A percentile compares a stretch with the other conserved stretches of the same genome.
These are phyloP conservation scores for Phania funesta DNA, from an alignment of 2,888 invertebrate species.

Conservation along the genomic window DNA sequence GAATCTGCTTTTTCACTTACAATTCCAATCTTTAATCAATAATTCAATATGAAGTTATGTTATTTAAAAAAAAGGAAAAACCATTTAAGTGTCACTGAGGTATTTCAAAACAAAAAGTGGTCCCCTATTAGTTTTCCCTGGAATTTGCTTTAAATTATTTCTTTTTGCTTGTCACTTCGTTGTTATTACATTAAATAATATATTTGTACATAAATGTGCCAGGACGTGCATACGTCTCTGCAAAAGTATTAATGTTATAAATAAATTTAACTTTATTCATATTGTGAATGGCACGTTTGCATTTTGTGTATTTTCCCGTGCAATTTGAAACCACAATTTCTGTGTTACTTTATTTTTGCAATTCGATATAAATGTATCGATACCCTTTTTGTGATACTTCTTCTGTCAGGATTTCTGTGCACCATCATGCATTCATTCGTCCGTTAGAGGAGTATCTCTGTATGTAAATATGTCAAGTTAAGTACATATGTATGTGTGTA, in stretches of 20 bases:
- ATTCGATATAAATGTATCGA: constrained; percentile 19
- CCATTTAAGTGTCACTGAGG: too few relatives aligned
- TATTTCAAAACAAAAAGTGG: too few relatives aligned
- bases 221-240: not conserved
- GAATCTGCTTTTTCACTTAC: too few relatives aligned
- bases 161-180: not conserved
- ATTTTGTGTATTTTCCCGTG: not conserved
- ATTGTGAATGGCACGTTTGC: not conserved
- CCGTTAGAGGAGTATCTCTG: not conserved
- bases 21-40: too few relatives aligned
- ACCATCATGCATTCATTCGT: not conserved
- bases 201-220: not conserved
- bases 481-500: constrained; percentile 5
- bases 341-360: constrained; percentile 4
- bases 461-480: not conserved
- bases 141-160: too few relatives aligned
- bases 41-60: too few relatives aligned
- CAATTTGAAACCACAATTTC: not conserved
- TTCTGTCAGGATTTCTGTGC: not conserved
- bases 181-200: not conserved
- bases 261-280: not conserved
- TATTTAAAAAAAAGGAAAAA: too few relatives aligned
- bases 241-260: not conserved
- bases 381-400: constrained; percentile 5
- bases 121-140: too few relatives aligned